Evolutionary conservation across 2,888 invertebrate species (phyloP).

Genomic region (Dyspetes luteomarginatus): DNA sequence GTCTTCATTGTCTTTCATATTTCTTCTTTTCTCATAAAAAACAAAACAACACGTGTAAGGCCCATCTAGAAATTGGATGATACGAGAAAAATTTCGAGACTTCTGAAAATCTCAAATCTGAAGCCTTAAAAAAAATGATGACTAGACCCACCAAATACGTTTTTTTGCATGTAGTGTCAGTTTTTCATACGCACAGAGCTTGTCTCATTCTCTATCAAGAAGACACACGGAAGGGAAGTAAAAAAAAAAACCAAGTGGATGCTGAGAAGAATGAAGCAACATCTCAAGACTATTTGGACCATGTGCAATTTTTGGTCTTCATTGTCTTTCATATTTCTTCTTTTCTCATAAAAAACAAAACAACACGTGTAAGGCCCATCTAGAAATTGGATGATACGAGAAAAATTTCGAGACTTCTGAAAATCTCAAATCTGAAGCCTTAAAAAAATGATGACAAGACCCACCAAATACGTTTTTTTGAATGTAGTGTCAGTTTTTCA

Average conservation of each 20-base stretch:
- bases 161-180: no score
- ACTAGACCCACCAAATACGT: no score
- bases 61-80: no score
- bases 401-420: neutral
- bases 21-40: neutral
- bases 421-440: no score
- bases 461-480: no score
- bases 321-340: neutral
- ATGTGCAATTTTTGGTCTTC: neutral
- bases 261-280: constrained; percentile 26
- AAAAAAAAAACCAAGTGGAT: neutral
- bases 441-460: no score
- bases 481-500: neutral
- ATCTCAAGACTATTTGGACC: constrained; percentile 6
- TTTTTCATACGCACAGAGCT: neutral
- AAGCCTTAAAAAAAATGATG: no score
- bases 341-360: neutral
- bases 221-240: neutral
- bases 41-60: no score
- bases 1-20: neutral
- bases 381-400: no score
- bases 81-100: neutral
- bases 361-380: no score
- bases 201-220: neutral
- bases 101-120: no score